phyloP scores from a whole-genome alignment of 1,140 invertebrate species.

The Drosophila prosaltans region DNA sequence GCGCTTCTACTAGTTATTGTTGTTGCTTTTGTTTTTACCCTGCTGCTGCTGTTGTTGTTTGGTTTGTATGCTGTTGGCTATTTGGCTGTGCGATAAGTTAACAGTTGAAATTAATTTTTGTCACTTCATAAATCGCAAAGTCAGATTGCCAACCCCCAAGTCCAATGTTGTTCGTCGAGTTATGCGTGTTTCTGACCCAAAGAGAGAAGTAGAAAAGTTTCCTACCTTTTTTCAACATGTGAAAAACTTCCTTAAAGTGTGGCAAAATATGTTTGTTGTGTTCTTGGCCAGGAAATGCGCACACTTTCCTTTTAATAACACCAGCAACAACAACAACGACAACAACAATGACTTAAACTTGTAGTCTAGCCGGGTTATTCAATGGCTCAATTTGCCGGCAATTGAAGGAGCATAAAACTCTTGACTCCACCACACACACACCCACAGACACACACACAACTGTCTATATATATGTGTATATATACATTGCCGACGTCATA shows the following conservation, averaged over 20 bases:
- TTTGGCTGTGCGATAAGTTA: slow-evolving; percentile 68
- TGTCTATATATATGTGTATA: slow-evolving; percentile 33
- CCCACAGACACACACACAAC: neutral
- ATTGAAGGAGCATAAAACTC: slow-evolving; percentile 14
- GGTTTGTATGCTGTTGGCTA: slow-evolving; percentile 37
- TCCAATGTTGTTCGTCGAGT: slow-evolving; percentile 17
- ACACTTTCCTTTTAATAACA: slow-evolving; percentile 38
- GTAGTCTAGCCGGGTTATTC: slow-evolving; percentile 24
- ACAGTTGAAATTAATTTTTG: slow-evolving; percentile 83
- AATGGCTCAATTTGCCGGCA: slow-evolving; percentile 67
- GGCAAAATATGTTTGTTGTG: slow-evolving; percentile 20
- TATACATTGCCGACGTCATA: slow-evolving; percentile 26
- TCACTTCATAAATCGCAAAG: slow-evolving; percentile 78
- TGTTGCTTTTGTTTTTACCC: slow-evolving; percentile 8
- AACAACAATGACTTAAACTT: slow-evolving; percentile 32
- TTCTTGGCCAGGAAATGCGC: slow-evolving; percentile 35
- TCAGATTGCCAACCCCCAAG: slow-evolving; percentile 30
- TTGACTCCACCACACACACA: slow-evolving; percentile 9
- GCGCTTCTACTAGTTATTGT: slow-evolving; percentile 60
- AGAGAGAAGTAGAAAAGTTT: neutral
- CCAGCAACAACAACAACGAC: slow-evolving; percentile 14
- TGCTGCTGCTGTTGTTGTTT: slow-evolving; percentile 18
- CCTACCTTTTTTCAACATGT: slow-evolving; percentile 23
- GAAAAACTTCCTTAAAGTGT: slow-evolving; percentile 37
- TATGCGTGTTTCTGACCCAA: slow-evolving; percentile 44